phyloP scores from a whole-genome alignment of 2,113 vertebrate genomes.

The Indicator indicator region DNA sequence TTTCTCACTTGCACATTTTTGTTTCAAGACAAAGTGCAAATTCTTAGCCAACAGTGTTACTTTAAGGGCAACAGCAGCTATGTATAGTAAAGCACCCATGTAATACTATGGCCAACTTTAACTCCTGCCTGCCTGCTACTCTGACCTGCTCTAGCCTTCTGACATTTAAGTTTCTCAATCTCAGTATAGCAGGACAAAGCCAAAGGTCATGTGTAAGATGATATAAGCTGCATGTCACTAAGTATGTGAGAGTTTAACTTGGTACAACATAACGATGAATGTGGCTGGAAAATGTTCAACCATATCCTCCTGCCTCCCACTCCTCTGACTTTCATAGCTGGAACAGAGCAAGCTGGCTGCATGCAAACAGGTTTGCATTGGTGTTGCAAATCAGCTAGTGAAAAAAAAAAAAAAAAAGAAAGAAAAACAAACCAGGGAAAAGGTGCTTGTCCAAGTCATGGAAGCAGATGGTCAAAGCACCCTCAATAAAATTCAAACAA shows the following conservation, averaged over 20 bases:
- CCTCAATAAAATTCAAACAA: not conserved
- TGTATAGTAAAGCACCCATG: not conserved
- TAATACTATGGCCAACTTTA: not conserved
- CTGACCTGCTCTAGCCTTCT: not conserved
- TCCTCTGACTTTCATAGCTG: not conserved
- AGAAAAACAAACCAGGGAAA: not conserved
- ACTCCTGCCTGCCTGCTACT: not conserved
- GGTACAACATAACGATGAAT: not conserved
- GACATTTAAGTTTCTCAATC: slow-evolving; percentile 10
- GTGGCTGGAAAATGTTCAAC: not conserved
- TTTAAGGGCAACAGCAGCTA: not conserved
- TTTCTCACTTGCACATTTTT: not conserved
- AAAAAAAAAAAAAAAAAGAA: not conserved
- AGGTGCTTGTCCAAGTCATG: not conserved
- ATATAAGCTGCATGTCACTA: not conserved
- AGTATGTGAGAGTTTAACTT: not conserved
- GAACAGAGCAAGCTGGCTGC: not conserved
- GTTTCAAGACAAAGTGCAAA: not conserved
- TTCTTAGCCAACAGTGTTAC: not conserved
- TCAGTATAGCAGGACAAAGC: slow-evolving; percentile 3
- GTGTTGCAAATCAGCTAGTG: not conserved
- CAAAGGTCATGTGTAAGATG: slow-evolving; percentile 6
- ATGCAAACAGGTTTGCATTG: not conserved
- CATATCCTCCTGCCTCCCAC: not conserved
- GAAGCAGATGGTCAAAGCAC: not conserved